These are phyloP conservation scores for Cephus rjabovi DNA, from an alignment of 2,888 invertebrate genomes.

Conservation along the genomic window DNA sequence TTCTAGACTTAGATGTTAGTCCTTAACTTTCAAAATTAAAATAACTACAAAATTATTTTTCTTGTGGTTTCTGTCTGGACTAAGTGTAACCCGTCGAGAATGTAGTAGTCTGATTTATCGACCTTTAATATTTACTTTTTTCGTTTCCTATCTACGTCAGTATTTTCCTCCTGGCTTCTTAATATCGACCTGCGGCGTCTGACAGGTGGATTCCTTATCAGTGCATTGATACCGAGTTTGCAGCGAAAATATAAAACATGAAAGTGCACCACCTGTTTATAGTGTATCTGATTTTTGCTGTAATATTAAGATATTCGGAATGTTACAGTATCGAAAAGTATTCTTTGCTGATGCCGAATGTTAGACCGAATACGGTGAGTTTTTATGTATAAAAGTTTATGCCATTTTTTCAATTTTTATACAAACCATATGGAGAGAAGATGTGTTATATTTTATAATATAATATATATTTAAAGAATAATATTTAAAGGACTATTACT, in stretches of 20 bases:
- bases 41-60: background rate
- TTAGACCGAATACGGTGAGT: constrained; percentile 82
- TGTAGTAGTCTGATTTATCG: background rate
- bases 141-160: background rate
- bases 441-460: background rate
- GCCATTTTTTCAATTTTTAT: background rate
- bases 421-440: background rate
- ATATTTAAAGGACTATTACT: background rate
- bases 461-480: background rate
- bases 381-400: background rate
- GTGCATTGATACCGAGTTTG: constrained; percentile 1
- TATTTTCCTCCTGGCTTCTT: background rate
- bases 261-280: constrained; percentile 16
- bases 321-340: constrained; percentile 69
- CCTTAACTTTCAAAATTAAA: background rate
- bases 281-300: constrained; percentile 19
- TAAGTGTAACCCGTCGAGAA: background rate
- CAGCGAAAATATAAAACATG: constrained; percentile 28
- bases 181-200: constrained; percentile 38
- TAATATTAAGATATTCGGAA: constrained; percentile 21
- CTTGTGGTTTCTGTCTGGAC: background rate
- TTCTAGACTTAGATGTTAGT: background rate
- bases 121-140: background rate
- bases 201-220: constrained; percentile 24
- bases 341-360: constrained; percentile 85